Conservation (phyloP, 92 coral and sea anemone genomes). For the Zoanthus solanderi region DNA sequence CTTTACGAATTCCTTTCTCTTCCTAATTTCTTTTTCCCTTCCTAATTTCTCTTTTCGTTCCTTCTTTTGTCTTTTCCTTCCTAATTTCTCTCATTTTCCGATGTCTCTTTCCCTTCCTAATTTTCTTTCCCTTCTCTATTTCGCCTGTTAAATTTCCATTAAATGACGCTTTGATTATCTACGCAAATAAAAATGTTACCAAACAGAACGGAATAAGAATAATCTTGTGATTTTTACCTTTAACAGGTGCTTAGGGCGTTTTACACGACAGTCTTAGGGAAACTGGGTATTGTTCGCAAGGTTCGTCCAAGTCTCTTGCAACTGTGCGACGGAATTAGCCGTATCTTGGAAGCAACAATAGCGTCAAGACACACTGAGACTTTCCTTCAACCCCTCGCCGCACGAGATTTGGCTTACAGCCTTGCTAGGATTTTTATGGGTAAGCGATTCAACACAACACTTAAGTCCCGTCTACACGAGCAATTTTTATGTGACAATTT, state of each 20-base stretch:
- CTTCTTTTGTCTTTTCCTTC: no score
- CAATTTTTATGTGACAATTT: no score
- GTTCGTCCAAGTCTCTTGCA: conserved; percentile 51
- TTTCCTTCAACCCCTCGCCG: conserved; percentile 73
- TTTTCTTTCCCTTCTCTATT: no score
- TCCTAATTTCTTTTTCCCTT: no score
- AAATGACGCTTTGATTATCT: no score
- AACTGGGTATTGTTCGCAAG: conserved; percentile 63
- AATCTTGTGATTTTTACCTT: not conserved
- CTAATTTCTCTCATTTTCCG: no score
- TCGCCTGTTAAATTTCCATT: no score
- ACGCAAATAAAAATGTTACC: no score
- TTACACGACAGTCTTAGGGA: conserved; percentile 64
- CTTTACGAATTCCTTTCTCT: no score
- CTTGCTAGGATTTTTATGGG: conserved; percentile 92
- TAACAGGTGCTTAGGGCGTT: conserved; percentile 76
- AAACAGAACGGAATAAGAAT: not conserved
- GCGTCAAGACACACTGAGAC: conserved; percentile 58
- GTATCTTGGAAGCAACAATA: conserved; percentile 58
- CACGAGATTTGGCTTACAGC: conserved; percentile 89
- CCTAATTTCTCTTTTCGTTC: no score
- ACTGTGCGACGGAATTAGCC: conserved; percentile 51
- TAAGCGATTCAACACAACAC: conserved; percentile 13
- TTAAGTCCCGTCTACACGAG: not conserved
- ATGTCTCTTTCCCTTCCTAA: no score